Conservation (phyloP, 1,140 invertebrate genomes). For the Tetraneura akinire region DNA sequence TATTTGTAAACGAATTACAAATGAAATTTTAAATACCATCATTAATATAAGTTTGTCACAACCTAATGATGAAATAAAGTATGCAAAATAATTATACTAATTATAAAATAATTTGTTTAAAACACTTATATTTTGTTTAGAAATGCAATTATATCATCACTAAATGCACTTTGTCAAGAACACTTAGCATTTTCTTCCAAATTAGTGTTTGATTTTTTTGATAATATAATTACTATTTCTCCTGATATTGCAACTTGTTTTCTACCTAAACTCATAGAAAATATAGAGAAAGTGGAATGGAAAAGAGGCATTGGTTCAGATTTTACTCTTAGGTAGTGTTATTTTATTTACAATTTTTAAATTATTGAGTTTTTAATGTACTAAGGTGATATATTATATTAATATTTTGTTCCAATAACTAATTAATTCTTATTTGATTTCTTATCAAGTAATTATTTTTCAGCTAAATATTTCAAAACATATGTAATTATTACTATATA, state of each 20-base stretch:
- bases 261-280: slow-evolving; percentile 31
- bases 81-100: background rate
- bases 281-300: slow-evolving; percentile 46
- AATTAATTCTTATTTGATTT: too few relatives aligned
- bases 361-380: too few relatives aligned
- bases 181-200: slow-evolving; percentile 45
- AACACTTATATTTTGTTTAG: background rate
- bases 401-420: too few relatives aligned
- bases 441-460: too few relatives aligned
- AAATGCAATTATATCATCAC: slow-evolving; percentile 23
- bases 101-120: background rate
- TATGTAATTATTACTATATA: too few relatives aligned
- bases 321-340: slow-evolving; percentile 17
- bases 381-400: too few relatives aligned
- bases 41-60: background rate
- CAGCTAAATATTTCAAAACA: too few relatives aligned
- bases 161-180: slow-evolving; percentile 37
- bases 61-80: slow-evolving; percentile 33
- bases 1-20: slow-evolving; percentile 33
- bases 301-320: slow-evolving; percentile 46
- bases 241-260: slow-evolving; percentile 33
- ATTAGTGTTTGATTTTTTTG: slow-evolving; percentile 35
- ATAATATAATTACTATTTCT: slow-evolving; percentile 12
- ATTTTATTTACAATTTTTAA: background rate
- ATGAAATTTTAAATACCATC: slow-evolving; percentile 7